Evolutionary conservation across 1,140 invertebrate species (phyloP), one percentile per base, ranked within the genome.

Genomic region (Temnothorax curvispinosus): DNA sequence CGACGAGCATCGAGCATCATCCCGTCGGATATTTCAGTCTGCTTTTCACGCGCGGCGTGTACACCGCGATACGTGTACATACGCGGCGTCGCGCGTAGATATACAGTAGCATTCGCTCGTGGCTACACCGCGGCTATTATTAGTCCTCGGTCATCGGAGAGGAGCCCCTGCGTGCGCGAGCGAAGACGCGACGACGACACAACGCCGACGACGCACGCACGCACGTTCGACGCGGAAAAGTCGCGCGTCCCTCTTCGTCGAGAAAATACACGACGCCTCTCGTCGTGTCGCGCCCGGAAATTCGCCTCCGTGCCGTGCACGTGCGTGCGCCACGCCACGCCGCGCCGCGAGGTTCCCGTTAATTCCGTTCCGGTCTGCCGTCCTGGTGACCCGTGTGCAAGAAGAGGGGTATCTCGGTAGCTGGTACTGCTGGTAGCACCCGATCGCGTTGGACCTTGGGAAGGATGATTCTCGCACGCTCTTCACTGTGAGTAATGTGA

Each of bases 121-220:
- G 87, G 87, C 87, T 77, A 81, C 58, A 67, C 38, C 56, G 77
- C 77, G 41, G 87, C 93, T 95, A 95, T 94, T 95, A 94, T 94
- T 95, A 94, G 94, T 93, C 80, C 88, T 88, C 92, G 93, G 93
- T 94, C 94, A 94, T 94, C 93, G 91, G 91, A 92, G 90, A 87
- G 90, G 88, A 84, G 86, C 80, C 44, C 91, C 89, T 92, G 71
- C 72, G 69, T 64, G 56, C 50, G 69, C 76, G 80, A 75, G 60
- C 74, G 71, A 77, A 71, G 52, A 69, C 84, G 54, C 35, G 50
- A 75, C 77, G 56, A 47, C 54, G 69, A 77, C 76, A 76, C 75
- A 64, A 76, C 65, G 87, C 54, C 56, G 50, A 77, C 71, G 54
- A 18, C 62, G 77, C n/a, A 65, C 64, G 64, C 5, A 21, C 9